Evolutionary conservation across 2,797 vertebrate species (phyloP).

Genomic region (Girardinus metallicus): DNA sequence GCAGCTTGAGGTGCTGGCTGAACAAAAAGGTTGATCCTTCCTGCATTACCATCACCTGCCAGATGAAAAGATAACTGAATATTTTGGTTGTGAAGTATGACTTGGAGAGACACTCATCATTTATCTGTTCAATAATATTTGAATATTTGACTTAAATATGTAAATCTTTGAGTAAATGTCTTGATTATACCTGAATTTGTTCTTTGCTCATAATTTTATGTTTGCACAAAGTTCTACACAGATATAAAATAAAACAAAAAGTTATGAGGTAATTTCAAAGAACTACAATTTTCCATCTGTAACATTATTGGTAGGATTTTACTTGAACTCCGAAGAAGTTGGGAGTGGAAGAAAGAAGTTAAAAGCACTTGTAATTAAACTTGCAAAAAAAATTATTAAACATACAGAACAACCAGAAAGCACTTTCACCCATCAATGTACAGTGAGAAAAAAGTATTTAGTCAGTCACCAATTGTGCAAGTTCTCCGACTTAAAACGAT

Average conservation of each 20-base stretch:
- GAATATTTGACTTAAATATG: neutral
- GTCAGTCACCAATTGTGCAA: too few species aligned
- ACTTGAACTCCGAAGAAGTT: neutral
- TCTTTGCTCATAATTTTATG: neutral
- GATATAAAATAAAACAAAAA: neutral
- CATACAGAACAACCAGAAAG: too few species aligned
- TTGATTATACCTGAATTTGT: neutral
- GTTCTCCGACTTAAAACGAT: too few species aligned
- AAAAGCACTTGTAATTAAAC: too few species aligned
- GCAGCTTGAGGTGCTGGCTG: conserved; percentile 89
- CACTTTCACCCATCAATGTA: too few species aligned
- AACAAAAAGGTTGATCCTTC: conserved; percentile 87
- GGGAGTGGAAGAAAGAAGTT: neutral
- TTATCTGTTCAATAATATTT: neutral
- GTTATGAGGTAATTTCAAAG: neutral
- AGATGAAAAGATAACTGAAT: conserved; percentile 3
- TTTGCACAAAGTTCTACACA: neutral
- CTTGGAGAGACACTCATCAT: neutral
- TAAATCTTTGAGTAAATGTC: neutral
- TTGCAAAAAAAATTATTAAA: too few species aligned
- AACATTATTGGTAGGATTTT: neutral
- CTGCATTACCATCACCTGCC: conserved; percentile 92
- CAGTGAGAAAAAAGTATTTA: too few species aligned
- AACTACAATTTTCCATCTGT: neutral
- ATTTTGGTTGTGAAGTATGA: neutral